A percentile compares a stretch with the other conserved stretches of the same genome.
Conservation (phyloP, 2,888 invertebrate species). For the Minunthozetes semirufus region DNA sequence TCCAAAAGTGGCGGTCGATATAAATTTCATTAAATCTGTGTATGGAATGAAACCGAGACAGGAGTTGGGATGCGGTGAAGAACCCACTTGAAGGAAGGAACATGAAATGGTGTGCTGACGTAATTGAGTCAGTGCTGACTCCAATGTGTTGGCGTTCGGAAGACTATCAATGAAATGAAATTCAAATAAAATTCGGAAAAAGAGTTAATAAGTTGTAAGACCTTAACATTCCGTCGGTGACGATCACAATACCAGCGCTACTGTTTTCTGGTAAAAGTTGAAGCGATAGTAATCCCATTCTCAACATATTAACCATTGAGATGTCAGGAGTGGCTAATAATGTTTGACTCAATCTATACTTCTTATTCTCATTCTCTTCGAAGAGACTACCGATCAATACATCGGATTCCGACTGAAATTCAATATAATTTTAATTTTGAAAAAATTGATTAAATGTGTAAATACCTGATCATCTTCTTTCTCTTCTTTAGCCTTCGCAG, state of each 20-base stretch:
- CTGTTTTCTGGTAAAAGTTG: conserved; percentile 67
- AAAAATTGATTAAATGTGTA: too few relatives aligned
- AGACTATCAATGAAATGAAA: conserved; percentile 37
- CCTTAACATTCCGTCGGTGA: conserved; percentile 66
- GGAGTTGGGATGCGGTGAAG: conserved; percentile 59
- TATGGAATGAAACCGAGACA: conserved; percentile 65
- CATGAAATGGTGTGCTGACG: conserved; percentile 65
- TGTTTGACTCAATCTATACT: conserved; percentile 44
- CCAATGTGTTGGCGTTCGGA: conserved; percentile 65
- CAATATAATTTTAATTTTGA: too few relatives aligned
- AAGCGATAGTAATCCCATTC: conserved; percentile 67
- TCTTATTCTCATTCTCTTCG: conserved; percentile 48
- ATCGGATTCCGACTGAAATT: conserved; percentile 53
- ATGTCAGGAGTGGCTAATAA: conserved; percentile 61
- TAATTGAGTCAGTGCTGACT: conserved; percentile 63
- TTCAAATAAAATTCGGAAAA: too few relatives aligned
- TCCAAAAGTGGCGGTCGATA: conserved; percentile 67
- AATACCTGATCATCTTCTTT: conserved; percentile 38
- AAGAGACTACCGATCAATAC: conserved; percentile 55
- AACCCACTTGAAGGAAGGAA: conserved; percentile 66
- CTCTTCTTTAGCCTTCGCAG: background rate
- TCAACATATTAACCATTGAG: conserved; percentile 66
- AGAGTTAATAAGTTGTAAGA: too few relatives aligned
- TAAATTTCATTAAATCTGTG: conserved; percentile 65
- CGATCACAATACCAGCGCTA: conserved; percentile 65